Evolutionary conservation across 2,888 invertebrate genomes (phyloP).

Genomic region (Sphaerophoria taeniata): DNA sequence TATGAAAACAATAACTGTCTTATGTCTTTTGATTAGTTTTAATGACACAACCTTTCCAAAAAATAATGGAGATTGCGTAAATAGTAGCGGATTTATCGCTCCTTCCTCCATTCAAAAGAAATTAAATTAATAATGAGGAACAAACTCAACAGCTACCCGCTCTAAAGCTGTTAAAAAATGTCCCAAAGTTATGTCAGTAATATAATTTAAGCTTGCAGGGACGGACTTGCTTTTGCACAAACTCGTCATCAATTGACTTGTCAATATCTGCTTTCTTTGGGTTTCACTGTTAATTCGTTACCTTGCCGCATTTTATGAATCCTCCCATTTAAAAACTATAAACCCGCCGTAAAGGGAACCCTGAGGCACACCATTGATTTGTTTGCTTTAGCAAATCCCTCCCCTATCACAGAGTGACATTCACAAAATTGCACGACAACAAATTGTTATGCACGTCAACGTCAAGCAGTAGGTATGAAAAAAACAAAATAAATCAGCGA

Average conservation of each 20-base stretch:
- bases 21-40: conserved; percentile 29
- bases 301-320: no score
- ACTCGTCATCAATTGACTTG: no score
- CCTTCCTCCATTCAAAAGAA: neutral
- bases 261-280: no score
- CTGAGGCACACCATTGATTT: neutral
- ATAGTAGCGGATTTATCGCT: conserved; percentile 6
- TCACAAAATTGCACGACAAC: conserved; percentile 58
- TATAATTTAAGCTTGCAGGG: no score
- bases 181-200: conserved; percentile 44
- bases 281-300: no score
- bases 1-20: conserved; percentile 23
- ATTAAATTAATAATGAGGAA: conserved; percentile 1
- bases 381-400: neutral
- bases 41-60: conserved; percentile 30
- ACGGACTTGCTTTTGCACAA: no score
- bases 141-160: conserved; percentile 20
- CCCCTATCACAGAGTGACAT: conserved; percentile 31
- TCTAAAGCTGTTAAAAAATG: conserved; percentile 1
- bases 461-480: neutral
- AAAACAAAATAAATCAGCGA: conserved; percentile 55
- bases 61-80: conserved; percentile 42
- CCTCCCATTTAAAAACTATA: no score
- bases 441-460: conserved; percentile 22
- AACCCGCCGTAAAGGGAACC: no score